A percentile compares a stretch with the other conserved stretches of the same genome.
Conservation (phyloP, 2,888 invertebrate species). For the Heteropelma amictum region DNA sequence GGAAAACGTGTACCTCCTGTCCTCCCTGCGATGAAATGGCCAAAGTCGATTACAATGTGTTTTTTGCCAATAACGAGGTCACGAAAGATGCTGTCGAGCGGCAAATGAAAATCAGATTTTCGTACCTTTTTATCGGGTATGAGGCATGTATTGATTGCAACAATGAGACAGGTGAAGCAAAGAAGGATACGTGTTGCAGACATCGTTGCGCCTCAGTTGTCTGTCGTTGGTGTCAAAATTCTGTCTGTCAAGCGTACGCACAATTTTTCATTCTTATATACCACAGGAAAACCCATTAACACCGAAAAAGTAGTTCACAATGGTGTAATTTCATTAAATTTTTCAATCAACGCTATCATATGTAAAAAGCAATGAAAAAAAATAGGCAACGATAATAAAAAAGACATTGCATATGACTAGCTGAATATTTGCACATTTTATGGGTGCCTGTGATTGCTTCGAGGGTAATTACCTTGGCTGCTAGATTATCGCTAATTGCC, state of each 20-base stretch:
- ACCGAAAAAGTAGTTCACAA: background rate
- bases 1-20: slow-evolving; percentile 63
- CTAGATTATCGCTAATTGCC: slow-evolving; percentile 51
- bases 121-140: slow-evolving; percentile 63
- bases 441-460: slow-evolving; percentile 18
- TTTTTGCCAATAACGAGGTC: slow-evolving; percentile 54
- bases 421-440: slow-evolving; percentile 15
- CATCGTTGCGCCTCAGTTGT: slow-evolving; percentile 34
- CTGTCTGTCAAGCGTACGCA: background rate
- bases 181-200: slow-evolving; percentile 25
- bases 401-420: background rate
- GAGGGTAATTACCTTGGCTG: slow-evolving; percentile 30
- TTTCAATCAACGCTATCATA: background rate
- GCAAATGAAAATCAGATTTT: slow-evolving; percentile 59
- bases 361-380: background rate
- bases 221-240: background rate
- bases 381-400: slow-evolving; percentile 3
- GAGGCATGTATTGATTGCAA: slow-evolving; percentile 57
- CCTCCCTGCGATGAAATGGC: slow-evolving; percentile 63
- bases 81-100: slow-evolving; percentile 44
- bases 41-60: slow-evolving; percentile 64
- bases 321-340: too few species aligned
- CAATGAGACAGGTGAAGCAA: slow-evolving; percentile 52
- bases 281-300: background rate
- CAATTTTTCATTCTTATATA: slow-evolving; percentile 24